phyloP scores from a whole-genome alignment of 2,797 vertebrate genomes.

The Nasua narica region DNA sequence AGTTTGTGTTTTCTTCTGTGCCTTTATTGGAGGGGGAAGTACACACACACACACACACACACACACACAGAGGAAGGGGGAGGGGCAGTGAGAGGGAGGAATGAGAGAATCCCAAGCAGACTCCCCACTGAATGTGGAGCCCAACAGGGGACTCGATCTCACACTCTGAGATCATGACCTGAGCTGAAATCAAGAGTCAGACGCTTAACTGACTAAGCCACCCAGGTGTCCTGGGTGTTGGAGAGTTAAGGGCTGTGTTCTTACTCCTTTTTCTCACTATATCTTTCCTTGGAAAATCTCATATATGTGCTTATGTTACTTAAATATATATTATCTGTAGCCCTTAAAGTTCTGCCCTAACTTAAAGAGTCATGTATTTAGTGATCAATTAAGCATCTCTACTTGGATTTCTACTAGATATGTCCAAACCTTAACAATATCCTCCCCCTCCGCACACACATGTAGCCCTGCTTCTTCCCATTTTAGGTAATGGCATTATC shows the following conservation, averaged over 20 bases:
- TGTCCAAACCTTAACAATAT: background rate
- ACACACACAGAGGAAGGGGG: background rate
- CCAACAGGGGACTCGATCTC: background rate
- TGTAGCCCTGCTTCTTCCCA: background rate
- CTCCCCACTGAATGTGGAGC: background rate
- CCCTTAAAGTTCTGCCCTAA: background rate
- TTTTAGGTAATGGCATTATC: background rate
- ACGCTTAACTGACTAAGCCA: background rate
- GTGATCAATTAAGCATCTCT: background rate
- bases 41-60: too few species aligned
- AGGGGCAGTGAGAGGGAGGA: background rate
- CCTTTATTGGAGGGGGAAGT: background rate
- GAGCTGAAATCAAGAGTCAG: background rate
- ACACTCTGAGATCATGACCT: background rate
- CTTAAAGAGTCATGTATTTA: background rate
- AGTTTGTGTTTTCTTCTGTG: background rate
- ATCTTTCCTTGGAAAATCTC: background rate
- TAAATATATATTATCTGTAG: background rate
- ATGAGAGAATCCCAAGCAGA: background rate
- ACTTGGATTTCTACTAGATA: background rate
- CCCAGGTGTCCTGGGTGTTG: background rate
- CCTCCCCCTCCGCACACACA: rapidly evolving
- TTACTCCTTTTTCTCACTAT: background rate
- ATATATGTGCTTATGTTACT: background rate
- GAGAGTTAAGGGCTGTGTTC: background rate